Evolutionary conservation across 2,113 vertebrate genomes (phyloP), one percentile per base, ranked within the genome.

Genomic region (Perca fluviatilis): DNA sequence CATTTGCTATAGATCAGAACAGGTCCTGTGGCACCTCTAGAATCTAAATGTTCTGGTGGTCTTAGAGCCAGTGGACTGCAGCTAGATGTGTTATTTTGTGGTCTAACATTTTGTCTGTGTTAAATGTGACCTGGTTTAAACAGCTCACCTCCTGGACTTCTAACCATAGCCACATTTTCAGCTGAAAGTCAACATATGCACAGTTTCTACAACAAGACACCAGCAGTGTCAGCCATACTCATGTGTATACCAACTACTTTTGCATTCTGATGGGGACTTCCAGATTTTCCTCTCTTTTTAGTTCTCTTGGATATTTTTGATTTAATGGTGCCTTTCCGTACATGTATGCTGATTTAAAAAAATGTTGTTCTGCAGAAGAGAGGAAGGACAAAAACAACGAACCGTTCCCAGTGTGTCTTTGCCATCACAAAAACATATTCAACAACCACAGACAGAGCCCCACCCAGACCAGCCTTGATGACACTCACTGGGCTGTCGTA

Each of bases 401-500:
- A 51, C 7, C 6, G 56, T 33, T 36, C 33, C 15, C 19, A 19
- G 1, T 73, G 33, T 76, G 43, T 53, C 30, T 70, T 27, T 21
- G 18, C 5, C 25, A 50, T 9, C 5, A 54, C 40, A 62, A 8
- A 71, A 43, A 65, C 23, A 43, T 25, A 70, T 49, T 21, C 1
- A 6, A 57, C 18, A 57, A 40, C 51, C 9, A 30, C 19, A 74
- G 3, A 23, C 21, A 79, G 16, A 74, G 13, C 27, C 49, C 25
- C 57, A 69, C 47, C 7, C 33, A 33, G 27, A 25, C 2, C 43
- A 13, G 54, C 50, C 40, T 14, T 3, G 7, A 61, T 51, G 23
- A 10, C 12, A 76, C 96, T 57, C 93, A 99, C 97, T 92, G 95
- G 85, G 82, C 96, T 97, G 83, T 97, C 97, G 14, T 97, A 97